These are phyloP conservation scores for Drosophila picticornis DNA, from an alignment of 2,888 invertebrate species.

Conservation along the genomic window DNA sequence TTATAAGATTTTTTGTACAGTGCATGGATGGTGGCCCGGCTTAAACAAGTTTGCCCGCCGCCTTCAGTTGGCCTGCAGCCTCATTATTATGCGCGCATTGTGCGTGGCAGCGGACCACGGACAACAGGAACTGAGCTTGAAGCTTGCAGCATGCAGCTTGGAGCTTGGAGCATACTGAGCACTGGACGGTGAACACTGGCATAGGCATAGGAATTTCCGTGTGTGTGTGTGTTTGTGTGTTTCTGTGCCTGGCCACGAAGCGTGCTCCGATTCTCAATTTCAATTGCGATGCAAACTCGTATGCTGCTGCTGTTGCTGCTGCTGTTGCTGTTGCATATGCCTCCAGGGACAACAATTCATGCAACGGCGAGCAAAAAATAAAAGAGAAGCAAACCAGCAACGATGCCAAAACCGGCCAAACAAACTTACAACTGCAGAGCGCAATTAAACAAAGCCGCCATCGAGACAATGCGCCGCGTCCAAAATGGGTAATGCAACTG, in stretches of 20 bases:
- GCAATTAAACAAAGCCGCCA: constrained; percentile 77
- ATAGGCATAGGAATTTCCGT: constrained; percentile 70
- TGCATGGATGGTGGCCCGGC: neutral
- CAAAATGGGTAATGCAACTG: constrained; percentile 46
- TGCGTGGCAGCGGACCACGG: constrained; percentile 61
- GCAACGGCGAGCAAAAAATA: constrained; percentile 33
- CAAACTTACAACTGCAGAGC: constrained; percentile 55
- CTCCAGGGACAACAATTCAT: constrained; percentile 73
- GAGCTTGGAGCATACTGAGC: constrained; percentile 12
- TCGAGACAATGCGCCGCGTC: constrained; percentile 57
- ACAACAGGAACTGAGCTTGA: constrained; percentile 71
- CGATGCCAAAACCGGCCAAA: constrained; percentile 9
- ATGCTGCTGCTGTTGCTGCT: constrained; percentile 13
- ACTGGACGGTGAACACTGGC: constrained; percentile 8
- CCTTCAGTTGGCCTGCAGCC: constrained; percentile 32
- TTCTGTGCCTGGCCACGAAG: constrained; percentile 50
- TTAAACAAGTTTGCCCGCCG: constrained; percentile 47
- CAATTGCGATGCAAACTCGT: constrained; percentile 51
- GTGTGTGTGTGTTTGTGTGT: neutral
- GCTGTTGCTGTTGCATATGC: constrained; percentile 63
- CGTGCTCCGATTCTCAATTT: constrained; percentile 80
- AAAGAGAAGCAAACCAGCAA: constrained; percentile 42
- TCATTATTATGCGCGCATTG: constrained; percentile 81
- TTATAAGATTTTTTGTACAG: neutral
- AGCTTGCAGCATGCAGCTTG: neutral